Percentiles rank a stretch among this genome's conserved stretches.
These are phyloP conservation scores for Atrina japonica DNA, from an alignment of 2,888 invertebrate species.

Conservation along the genomic window DNA sequence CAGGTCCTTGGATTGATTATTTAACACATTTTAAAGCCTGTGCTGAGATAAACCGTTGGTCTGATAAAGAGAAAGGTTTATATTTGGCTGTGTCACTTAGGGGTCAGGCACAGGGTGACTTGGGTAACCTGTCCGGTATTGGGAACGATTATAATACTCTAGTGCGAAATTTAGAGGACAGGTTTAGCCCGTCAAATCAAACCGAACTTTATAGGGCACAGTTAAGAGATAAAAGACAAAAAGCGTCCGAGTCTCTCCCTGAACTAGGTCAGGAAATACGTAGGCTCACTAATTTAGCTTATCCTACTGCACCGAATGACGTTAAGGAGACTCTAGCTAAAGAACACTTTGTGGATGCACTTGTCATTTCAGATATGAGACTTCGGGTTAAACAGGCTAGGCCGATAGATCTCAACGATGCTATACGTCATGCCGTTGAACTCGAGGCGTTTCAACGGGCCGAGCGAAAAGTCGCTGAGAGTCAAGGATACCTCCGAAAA, in stretches of 20 bases:
- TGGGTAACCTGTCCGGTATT: conserved; percentile 27
- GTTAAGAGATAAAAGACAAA: no score
- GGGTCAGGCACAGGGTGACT: conserved; percentile 32
- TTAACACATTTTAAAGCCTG: no score
- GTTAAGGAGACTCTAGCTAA: conserved; percentile 31
- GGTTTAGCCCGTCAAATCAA: conserved; percentile 26
- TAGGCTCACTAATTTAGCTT: conserved; percentile 30
- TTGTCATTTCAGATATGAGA: conserved; percentile 21
- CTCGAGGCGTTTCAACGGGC: conserved; percentile 34
- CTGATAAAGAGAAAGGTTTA: no score
- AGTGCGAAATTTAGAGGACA: conserved; percentile 21
- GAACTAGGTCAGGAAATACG: no score
- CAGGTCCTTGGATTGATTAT: no score
- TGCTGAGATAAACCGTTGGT: no score
- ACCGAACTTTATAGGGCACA: conserved; percentile 34
- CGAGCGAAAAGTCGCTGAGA: no score
- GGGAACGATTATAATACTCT: no score
- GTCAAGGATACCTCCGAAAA: no score
- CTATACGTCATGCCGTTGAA: conserved; percentile 25
- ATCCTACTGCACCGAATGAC: conserved; percentile 30
- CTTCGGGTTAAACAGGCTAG: conserved; percentile 26
- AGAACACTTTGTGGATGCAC: conserved; percentile 23
- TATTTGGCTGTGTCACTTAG: conserved; percentile 38
- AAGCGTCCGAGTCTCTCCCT: no score
- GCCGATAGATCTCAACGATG: no score